phyloP scores from a whole-genome alignment of 2,888 invertebrate species.

The Polydrusus cervinus region DNA sequence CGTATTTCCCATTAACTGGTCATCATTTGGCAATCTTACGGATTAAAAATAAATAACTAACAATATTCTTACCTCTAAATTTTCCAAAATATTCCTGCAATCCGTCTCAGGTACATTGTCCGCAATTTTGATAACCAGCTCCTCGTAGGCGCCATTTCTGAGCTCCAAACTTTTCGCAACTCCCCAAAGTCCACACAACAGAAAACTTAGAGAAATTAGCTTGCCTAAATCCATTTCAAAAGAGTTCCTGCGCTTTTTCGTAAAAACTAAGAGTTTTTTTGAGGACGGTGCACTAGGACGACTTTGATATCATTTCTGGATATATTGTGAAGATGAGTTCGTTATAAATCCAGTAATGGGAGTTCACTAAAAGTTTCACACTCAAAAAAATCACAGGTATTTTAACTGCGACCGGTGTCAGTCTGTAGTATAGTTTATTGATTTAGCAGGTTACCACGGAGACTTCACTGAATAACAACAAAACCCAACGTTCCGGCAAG shows the following conservation, averaged over 20 bases:
- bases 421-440: constrained; percentile 45
- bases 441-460: constrained; percentile 50
- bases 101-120: constrained; percentile 71
- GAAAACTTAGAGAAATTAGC: constrained; percentile 9
- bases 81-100: constrained; percentile 70
- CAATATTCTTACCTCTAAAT: constrained; percentile 70
- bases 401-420: constrained; percentile 12
- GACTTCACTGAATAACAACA: constrained; percentile 50
- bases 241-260: constrained; percentile 2
- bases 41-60: neutral
- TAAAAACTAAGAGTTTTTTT: neutral
- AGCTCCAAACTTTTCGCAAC: constrained; percentile 62
- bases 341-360: constrained; percentile 16
- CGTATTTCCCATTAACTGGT: too few species aligned
- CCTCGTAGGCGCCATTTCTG: constrained; percentile 71
- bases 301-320: constrained; percentile 6
- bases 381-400: constrained; percentile 32
- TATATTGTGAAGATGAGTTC: neutral
- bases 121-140: constrained; percentile 70
- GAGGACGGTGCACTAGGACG: neutral
- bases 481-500: constrained; percentile 46
- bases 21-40: too few species aligned
- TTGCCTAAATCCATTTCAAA: constrained; percentile 16
- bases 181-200: constrained; percentile 41
- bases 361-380: constrained; percentile 36